phyloP scores from a whole-genome alignment of 2,113 vertebrate species.

The Sebastes schlegelii region DNA sequence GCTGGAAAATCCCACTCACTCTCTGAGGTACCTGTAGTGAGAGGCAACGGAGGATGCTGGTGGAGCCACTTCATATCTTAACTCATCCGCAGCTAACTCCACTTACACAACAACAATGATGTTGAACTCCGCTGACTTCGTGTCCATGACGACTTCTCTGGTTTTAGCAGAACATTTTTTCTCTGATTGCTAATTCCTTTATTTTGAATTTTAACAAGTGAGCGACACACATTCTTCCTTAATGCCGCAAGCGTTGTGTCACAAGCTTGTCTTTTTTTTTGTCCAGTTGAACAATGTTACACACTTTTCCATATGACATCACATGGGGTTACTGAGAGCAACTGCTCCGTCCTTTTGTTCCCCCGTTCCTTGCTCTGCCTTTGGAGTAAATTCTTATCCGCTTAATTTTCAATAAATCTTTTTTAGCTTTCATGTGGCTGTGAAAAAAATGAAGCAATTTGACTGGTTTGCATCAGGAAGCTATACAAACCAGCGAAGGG shows the following conservation, averaged over 20 bases:
- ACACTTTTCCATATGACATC: slow-evolving; percentile 83
- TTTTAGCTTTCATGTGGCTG: slow-evolving; percentile 74
- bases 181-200: slow-evolving; percentile 55
- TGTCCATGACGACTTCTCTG: slow-evolving; percentile 30
- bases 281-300: slow-evolving; percentile 77
- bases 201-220: slow-evolving; percentile 75
- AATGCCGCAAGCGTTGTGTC: slow-evolving; percentile 74
- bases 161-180: slow-evolving; percentile 54
- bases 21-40: slow-evolving; percentile 31
- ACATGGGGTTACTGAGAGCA: slow-evolving; percentile 70
- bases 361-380: slow-evolving; percentile 42
- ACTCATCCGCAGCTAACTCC: not conserved
- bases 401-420: slow-evolving; percentile 73
- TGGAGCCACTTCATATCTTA: slow-evolving; percentile 3
- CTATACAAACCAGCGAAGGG: slow-evolving; percentile 45
- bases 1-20: slow-evolving; percentile 56
- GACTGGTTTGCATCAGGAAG: slow-evolving; percentile 65
- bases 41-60: slow-evolving; percentile 3
- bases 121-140: slow-evolving; percentile 49
- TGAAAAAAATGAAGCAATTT: slow-evolving; percentile 45
- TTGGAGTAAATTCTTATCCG: slow-evolving; percentile 72
- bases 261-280: slow-evolving; percentile 65
- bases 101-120: slow-evolving; percentile 4
- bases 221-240: slow-evolving; percentile 75
- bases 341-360: slow-evolving; percentile 49